phyloP scores from a whole-genome alignment of 2,797 vertebrate genomes.

The Tolypeutes matacus region DNA sequence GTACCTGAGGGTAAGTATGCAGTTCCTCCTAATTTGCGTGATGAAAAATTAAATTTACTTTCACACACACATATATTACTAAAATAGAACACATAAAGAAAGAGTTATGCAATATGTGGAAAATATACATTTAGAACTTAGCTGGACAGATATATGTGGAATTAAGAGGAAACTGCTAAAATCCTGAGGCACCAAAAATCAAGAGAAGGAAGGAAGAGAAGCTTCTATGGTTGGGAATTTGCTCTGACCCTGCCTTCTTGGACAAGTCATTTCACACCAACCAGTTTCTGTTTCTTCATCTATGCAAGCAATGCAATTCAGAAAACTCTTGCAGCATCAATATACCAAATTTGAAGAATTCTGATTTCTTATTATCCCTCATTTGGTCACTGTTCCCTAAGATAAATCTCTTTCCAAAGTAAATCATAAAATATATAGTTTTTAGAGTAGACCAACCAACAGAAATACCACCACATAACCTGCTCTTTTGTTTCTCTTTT shows the following conservation, averaged over 20 bases:
- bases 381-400: too few relatives aligned
- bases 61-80: not conserved
- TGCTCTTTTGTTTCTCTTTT: not conserved
- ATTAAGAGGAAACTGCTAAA: not conserved
- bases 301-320: accelerated
- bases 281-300: not conserved
- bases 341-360: accelerated
- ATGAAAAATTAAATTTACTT: not conserved
- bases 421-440: too few relatives aligned
- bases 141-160: not conserved
- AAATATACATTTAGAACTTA: not conserved
- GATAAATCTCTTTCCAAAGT: not conserved
- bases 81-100: not conserved
- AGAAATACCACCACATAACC: too few relatives aligned
- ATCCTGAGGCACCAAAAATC: too few relatives aligned
- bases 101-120: not conserved
- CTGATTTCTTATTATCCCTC: not conserved
- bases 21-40: not conserved
- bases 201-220: not conserved
- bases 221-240: too few relatives aligned
- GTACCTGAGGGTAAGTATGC: conserved; percentile 77
- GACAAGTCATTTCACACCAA: accelerated
- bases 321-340: accelerated
- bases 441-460: not conserved
- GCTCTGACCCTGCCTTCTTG: not conserved